phyloP scores from a whole-genome alignment of 53 echinoderm and acorn worm species.

The Zoroaster sp. region DNA sequence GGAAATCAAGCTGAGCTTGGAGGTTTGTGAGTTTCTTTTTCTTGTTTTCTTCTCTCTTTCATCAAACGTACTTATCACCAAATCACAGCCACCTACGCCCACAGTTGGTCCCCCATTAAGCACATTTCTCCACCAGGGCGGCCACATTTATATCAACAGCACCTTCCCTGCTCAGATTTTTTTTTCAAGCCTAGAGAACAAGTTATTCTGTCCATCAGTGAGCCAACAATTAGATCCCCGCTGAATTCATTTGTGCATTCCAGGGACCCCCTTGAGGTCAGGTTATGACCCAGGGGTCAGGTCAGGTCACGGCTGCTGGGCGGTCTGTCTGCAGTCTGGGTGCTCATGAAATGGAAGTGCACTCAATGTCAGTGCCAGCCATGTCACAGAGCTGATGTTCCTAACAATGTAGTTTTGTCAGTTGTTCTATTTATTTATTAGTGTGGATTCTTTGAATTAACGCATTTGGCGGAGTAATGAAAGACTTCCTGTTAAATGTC shows the following conservation, averaged over 20 bases:
- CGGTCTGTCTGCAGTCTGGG: conserved; percentile 35
- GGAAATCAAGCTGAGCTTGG: neutral
- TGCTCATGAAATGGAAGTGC: neutral
- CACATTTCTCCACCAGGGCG: neutral
- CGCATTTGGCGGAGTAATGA: neutral
- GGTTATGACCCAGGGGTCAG: conserved; percentile 38
- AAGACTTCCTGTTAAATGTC: neutral
- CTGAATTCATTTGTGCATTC: conserved; percentile 59
- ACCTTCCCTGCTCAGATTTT: neutral
- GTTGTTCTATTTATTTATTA: conserved; percentile 31
- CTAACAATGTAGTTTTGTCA: conserved; percentile 33
- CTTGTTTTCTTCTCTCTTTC: conserved; percentile 21
- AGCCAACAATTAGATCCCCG: conserved; percentile 54
- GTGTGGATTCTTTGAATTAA: neutral
- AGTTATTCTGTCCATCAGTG: conserved; percentile 50
- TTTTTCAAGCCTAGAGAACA: neutral
- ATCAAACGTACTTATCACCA: conserved; percentile 41
- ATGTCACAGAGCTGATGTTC: conserved; percentile 8
- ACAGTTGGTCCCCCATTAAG: neutral
- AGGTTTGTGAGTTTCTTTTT: neutral
- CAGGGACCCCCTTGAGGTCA: conserved; percentile 52
- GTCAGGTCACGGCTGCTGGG: conserved; percentile 27
- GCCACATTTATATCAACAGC: conserved; percentile 42
- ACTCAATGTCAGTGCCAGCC: neutral
- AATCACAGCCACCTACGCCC: neutral